These are phyloP conservation scores for Pogoniulus pusillus DNA, from an alignment of 2,797 vertebrate genomes.

Conservation along the genomic window DNA sequence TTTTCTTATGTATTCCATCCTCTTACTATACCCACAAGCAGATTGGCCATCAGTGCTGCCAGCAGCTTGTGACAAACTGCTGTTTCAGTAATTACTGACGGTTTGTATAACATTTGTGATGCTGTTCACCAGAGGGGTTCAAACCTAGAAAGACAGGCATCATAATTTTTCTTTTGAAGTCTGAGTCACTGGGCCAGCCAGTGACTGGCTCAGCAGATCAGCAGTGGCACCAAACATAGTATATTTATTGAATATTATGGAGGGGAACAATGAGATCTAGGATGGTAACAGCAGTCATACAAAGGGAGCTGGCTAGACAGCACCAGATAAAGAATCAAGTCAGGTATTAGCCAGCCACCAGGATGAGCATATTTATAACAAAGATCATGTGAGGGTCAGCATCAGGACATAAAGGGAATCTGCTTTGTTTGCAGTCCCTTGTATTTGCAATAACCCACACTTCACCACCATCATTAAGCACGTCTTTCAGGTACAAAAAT, in stretches of 20 bases:
- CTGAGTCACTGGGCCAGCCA: neutral
- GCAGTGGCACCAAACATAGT: constrained; percentile 28
- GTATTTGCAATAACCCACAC: neutral
- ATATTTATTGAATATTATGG: constrained; percentile 34
- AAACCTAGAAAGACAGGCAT: constrained; percentile 31
- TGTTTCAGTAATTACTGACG: constrained; percentile 49
- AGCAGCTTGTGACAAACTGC: constrained; percentile 47
- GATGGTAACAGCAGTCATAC: neutral
- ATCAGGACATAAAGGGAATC: neutral
- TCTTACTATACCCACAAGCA: neutral
- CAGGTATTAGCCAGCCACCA: constrained; percentile 57
- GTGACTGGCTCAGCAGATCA: constrained; percentile 42
- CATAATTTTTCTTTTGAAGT: constrained; percentile 39
- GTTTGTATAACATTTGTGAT: constrained; percentile 22
- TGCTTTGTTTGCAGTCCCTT: constrained; percentile 36
- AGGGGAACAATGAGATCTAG: neutral
- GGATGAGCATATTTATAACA: constrained; percentile 47
- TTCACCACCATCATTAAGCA: neutral
- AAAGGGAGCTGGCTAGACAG: neutral
- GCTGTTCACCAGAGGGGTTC: constrained; percentile 29
- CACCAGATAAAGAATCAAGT: neutral
- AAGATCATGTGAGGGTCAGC: constrained; percentile 56
- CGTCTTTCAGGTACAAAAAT: neutral
- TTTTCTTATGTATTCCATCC: constrained; percentile 20
- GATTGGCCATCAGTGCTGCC: constrained; percentile 22